A percentile compares a stretch with the other conserved stretches of the same genome.
Conservation (phyloP, 1,140 invertebrate species). For the Nephotettix cincticeps region DNA sequence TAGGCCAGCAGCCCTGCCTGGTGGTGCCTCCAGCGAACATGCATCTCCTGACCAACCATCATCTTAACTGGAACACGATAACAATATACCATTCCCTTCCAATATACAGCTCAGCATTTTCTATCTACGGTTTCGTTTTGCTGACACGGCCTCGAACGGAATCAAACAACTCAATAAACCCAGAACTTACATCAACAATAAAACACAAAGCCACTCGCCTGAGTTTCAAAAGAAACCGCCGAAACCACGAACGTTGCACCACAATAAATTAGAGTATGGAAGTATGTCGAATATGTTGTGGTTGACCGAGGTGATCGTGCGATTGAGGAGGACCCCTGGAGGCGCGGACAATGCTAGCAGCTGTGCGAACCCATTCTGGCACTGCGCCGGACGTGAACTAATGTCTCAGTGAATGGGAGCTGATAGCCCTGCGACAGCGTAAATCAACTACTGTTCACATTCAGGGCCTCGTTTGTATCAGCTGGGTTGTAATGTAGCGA, state of each 20-base stretch:
- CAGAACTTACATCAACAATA: too few species aligned
- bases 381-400: not conserved
- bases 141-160: too few species aligned
- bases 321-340: not conserved
- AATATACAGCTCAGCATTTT: too few species aligned
- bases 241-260: too few species aligned
- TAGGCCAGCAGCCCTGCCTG: constrained; percentile 31
- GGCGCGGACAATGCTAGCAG: not conserved
- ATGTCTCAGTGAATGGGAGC: not conserved
- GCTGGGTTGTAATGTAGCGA: not conserved
- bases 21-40: constrained; percentile 36
- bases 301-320: not conserved
- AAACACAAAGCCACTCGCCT: too few species aligned
- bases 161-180: too few species aligned
- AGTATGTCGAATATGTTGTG: constrained; percentile 7
- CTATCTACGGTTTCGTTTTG: too few species aligned
- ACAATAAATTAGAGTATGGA: too few species aligned
- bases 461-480: not conserved
- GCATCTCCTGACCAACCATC: constrained; percentile 30
- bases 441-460: constrained; percentile 12
- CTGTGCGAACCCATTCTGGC: not conserved
- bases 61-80: too few species aligned
- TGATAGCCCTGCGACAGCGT: not conserved
- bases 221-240: too few species aligned
- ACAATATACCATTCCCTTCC: too few species aligned